phyloP scores from a whole-genome alignment of 2,888 invertebrate genomes.

The Cataglyphis altisquamis region DNA sequence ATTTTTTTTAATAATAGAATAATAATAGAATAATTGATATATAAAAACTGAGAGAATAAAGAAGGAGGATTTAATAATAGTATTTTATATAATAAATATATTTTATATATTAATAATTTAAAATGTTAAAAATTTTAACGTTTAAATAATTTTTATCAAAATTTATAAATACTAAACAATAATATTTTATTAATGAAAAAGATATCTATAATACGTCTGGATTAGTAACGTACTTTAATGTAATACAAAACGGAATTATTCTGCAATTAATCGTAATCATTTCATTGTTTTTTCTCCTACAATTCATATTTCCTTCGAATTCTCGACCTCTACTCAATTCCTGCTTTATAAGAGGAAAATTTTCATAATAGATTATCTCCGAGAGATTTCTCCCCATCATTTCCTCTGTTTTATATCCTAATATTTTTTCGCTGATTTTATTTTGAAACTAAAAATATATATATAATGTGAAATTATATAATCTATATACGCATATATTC shows the following conservation, averaged over 20 bases:
- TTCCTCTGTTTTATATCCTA: conserved; percentile 91
- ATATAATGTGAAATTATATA: conserved; percentile 28
- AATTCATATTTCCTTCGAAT: conserved; percentile 92
- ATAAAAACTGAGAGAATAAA: not conserved
- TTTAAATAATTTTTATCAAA: not conserved
- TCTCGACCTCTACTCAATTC: conserved; percentile 90
- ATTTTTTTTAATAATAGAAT: too few relatives aligned
- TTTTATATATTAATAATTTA: not conserved
- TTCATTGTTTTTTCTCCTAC: conserved; percentile 93
- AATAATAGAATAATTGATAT: not conserved
- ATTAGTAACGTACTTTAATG: conserved; percentile 59
- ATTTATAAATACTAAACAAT: too few relatives aligned
- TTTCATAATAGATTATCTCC: conserved; percentile 87
- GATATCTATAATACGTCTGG: not conserved
- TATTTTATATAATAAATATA: not conserved
- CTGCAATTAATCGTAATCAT: conserved; percentile 92
- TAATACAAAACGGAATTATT: conserved; percentile 91
- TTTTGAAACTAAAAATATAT: conserved; percentile 91
- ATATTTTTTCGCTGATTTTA: conserved; percentile 93
- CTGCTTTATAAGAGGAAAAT: conserved; percentile 88
- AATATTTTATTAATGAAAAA: not conserved
- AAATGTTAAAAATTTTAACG: not conserved
- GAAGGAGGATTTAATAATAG: not conserved
- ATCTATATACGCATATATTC: not conserved
- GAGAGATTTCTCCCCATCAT: conserved; percentile 88